These are phyloP conservation scores for Eolophus roseicapilla DNA, from an alignment of 2,113 vertebrate genomes.

Conservation along the genomic window DNA sequence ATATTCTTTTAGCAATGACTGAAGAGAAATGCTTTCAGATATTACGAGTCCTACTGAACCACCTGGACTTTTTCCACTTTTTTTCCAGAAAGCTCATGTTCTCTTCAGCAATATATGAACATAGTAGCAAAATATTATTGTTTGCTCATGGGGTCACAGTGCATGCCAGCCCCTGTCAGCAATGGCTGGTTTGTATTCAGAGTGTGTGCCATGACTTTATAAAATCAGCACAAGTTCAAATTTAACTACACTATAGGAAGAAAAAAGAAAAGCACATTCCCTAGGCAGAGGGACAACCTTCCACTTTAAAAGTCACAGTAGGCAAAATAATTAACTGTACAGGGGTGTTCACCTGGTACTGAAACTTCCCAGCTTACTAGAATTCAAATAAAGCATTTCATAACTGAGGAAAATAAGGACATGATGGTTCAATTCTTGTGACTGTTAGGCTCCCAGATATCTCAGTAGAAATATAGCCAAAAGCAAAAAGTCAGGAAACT, in stretches of 20 bases:
- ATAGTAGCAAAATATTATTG: background rate
- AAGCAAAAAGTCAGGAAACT: background rate
- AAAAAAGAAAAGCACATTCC: background rate
- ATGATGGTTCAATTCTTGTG: background rate
- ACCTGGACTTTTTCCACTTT: background rate
- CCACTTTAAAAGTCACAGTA: background rate
- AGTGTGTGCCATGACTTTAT: background rate
- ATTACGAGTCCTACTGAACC: background rate
- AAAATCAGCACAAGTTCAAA: background rate
- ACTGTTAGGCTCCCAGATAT: background rate
- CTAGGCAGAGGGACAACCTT: background rate
- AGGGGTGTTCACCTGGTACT: background rate
- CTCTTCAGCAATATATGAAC: background rate
- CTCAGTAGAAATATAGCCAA: background rate
- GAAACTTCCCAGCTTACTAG: background rate
- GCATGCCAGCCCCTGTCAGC: background rate
- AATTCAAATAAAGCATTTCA: background rate
- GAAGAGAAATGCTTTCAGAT: background rate
- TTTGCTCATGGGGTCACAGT: background rate
- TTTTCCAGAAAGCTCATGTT: background rate
- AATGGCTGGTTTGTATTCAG: background rate
- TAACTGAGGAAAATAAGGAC: background rate
- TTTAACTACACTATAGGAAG: background rate
- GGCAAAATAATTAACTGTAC: background rate
- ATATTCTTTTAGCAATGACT: background rate